Conservation (phyloP, 1,140 invertebrate species). For the Harlomillsia oculata region DNA sequence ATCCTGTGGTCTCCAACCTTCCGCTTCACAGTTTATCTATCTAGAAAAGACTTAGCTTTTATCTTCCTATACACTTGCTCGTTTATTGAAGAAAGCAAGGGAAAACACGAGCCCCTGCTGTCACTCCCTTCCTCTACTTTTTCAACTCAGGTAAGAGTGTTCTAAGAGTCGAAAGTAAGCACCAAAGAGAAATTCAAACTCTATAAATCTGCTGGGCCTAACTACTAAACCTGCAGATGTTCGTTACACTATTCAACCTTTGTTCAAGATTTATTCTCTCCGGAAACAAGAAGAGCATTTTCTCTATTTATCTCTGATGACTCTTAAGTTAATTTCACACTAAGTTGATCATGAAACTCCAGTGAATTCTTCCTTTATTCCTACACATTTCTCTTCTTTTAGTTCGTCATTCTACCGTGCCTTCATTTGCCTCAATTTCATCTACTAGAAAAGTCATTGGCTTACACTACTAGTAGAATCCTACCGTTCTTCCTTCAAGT, state of each 20-base stretch:
- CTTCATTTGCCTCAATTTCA: neutral
- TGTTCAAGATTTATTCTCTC: conserved; percentile 33
- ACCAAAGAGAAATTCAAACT: conserved; percentile 8
- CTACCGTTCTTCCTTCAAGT: no score
- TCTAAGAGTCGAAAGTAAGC: no score
- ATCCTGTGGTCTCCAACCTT: no score
- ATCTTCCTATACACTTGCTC: no score
- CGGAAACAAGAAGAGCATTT: conserved; percentile 23
- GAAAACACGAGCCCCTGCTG: no score
- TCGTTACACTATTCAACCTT: conserved; percentile 30
- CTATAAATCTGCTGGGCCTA: conserved; percentile 27
- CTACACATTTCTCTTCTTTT: conserved; percentile 13
- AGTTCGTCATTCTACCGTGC: neutral
- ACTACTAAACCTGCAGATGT: conserved; percentile 24
- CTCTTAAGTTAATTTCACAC: conserved; percentile 35
- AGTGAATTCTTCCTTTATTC: conserved; percentile 1
- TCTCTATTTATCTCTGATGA: conserved; percentile 34
- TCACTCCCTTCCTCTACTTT: no score
- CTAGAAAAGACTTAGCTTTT: no score
- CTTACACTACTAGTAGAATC: no score
- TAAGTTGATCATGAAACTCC: conserved; percentile 31
- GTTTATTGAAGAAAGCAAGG: no score
- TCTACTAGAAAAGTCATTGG: no score
- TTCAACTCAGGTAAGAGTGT: no score
- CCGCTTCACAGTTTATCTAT: no score